phyloP scores from a whole-genome alignment of 1,140 invertebrate species.

The Caenorhabditis inopinata region DNA sequence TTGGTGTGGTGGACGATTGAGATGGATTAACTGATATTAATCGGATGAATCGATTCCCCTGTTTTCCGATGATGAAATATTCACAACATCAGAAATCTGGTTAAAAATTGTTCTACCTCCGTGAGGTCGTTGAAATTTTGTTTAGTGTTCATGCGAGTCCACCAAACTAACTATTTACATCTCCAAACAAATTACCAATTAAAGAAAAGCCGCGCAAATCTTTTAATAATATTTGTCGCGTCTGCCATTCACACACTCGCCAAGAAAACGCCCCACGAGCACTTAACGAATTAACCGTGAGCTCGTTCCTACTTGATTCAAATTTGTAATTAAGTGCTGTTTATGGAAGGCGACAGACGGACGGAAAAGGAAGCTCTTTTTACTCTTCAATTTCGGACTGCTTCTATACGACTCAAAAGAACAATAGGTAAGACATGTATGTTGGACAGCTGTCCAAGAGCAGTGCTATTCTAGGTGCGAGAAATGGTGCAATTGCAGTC shows the following conservation, averaged over 20 bases:
- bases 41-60: neutral
- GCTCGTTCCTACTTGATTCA: constrained; percentile 22
- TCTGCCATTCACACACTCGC: neutral
- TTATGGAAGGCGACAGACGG: neutral
- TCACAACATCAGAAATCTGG: no score
- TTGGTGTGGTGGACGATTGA: neutral
- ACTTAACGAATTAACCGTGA: constrained; percentile 18
- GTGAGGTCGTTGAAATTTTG: no score
- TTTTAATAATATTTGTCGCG: constrained; percentile 7
- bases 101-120: no score
- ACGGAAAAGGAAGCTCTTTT: neutral
- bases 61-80: no score
- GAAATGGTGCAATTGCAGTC: constrained; percentile 4
- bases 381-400: neutral
- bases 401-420: neutral
- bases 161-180: no score
- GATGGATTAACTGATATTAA: neutral
- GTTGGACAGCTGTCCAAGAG: neutral
- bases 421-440: constrained; percentile 18
- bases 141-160: no score
- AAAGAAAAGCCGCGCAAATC: neutral
- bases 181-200: neutral
- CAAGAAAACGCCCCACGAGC: neutral
- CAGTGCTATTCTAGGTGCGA: neutral
- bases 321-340: constrained; percentile 28